Evolutionary conservation across 1,140 invertebrate genomes (phyloP), one percentile per base, ranked within the genome.

Genomic region (Mercenaria mercenaria): DNA sequence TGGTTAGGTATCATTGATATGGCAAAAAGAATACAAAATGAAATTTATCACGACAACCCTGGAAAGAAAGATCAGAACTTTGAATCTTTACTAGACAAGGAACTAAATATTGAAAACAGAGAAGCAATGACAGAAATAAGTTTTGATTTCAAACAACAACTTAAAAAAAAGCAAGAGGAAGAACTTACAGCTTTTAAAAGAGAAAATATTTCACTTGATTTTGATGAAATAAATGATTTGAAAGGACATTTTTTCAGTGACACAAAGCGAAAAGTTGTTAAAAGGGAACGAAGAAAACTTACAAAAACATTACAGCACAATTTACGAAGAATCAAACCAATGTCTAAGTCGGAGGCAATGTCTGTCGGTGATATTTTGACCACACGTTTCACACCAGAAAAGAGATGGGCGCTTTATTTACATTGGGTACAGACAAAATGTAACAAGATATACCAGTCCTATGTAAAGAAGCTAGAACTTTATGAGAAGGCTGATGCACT

Each of bases 371-470:
- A 64, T 26, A 47, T 82, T 2, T 39, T 59, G 10, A 41, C 32
- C 18, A 29, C 2, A 47, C 6, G 15, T 41, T 47, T 82, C 18
- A 18, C 76, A 37, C 20, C 37, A 43, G 32, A 76, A 50, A 74
- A 74, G 29, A 34, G 83, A 20, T 85, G 96, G 95, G 50, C 91
- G 13, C 88, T 96, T 41, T 96, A 96, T 84, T 59, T 91, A 41
- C 93, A 83, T 29, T 96, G 96, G 95, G 77, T 94, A 20, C 26
- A 81, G 6, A 76, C 89, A 39, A 91, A 93, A 82, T 88, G 95
- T 64, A 91, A 95, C 26, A 90, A 94, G 50, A 94, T 96, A 81
- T n/a, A 67, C 1, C 20, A 91, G 41, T 61, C 50, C n/a, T 93
- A 94, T 20, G 3, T 29, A 0, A 59, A 90, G 3, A 26, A 56